These are phyloP conservation scores for Myotis yumanensis DNA, from an alignment of 2,113 vertebrate species.

Conservation along the genomic window DNA sequence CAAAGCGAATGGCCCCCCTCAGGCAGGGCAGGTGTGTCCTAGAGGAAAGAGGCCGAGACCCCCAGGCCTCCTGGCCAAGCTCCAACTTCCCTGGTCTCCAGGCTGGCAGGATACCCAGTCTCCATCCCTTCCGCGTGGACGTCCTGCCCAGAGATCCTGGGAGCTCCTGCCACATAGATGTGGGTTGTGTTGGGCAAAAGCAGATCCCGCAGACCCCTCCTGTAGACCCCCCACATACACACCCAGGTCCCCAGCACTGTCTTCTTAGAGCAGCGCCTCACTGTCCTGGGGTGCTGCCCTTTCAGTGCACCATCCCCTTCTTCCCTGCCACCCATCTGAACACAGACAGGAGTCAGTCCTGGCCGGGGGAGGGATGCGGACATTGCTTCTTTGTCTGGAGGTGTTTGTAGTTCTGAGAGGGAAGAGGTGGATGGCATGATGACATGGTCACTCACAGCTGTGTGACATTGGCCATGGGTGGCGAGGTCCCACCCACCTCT, in stretches of 20 bases:
- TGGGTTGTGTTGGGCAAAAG: neutral
- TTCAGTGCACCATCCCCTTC: neutral
- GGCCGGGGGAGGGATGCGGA: fast-evolving
- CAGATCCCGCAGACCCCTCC: neutral
- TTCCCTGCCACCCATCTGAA: neutral
- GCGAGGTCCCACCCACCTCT: neutral
- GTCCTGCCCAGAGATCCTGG: neutral
- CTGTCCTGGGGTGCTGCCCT: neutral
- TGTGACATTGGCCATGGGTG: neutral
- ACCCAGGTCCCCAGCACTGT: neutral
- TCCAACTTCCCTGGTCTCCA: neutral
- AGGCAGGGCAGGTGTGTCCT: constrained; percentile 67
- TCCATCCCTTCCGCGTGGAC: neutral
- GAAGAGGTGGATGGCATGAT: fast-evolving
- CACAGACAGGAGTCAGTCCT: neutral
- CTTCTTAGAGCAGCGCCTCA: neutral
- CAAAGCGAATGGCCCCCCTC: neutral
- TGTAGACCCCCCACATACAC: fast-evolving
- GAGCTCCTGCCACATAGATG: neutral
- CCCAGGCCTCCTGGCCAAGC: neutral
- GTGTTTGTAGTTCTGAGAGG: neutral
- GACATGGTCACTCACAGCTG: neutral
- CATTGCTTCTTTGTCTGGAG: neutral
- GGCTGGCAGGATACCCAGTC: too few relatives aligned
- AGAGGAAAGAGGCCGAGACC: neutral